Percentiles rank a stretch among this genome's conserved stretches.
Evolutionary conservation across 1,140 invertebrate genomes (phyloP).

Genomic region (Teleogryllus occipitalis): DNA sequence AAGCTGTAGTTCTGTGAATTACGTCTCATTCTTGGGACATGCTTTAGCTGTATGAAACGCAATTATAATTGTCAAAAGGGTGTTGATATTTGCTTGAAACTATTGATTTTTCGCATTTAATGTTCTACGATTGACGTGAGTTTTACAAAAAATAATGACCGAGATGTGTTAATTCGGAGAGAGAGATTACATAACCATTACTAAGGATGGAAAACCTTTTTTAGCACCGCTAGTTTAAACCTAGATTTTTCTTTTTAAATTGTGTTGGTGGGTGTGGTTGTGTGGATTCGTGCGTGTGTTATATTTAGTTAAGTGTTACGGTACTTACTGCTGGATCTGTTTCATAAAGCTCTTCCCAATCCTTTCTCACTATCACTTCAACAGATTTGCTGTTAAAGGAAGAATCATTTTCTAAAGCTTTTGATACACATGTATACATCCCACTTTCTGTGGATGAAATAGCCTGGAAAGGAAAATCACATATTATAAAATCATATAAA

Average conservation of each 20-base stretch:
- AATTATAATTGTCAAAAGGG: too few species aligned
- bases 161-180: too few species aligned
- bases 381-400: constrained; percentile 45
- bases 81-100: too few species aligned
- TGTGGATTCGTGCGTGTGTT: constrained; percentile 4
- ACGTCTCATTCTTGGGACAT: too few species aligned
- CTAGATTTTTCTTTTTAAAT: not conserved
- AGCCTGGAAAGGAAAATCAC: constrained; percentile 35
- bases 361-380: constrained; percentile 48
- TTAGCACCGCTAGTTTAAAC: not conserved
- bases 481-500: too few species aligned
- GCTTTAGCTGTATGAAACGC: too few species aligned
- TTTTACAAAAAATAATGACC: constrained; percentile 5
- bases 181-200: not conserved
- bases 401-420: constrained; percentile 39
- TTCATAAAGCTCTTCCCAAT: constrained; percentile 36
- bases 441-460: constrained; percentile 51
- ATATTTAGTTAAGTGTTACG: not conserved
- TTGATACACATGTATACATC: constrained; percentile 54
- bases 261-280: not conserved
- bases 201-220: not conserved
- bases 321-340: constrained; percentile 35
- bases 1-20: too few species aligned
- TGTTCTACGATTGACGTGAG: too few species aligned
- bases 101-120: too few species aligned